A percentile compares a stretch with the other conserved stretches of the same genome.
These are phyloP conservation scores for Ctena decussata DNA, from an alignment of 2,888 invertebrate genomes.

Conservation along the genomic window DNA sequence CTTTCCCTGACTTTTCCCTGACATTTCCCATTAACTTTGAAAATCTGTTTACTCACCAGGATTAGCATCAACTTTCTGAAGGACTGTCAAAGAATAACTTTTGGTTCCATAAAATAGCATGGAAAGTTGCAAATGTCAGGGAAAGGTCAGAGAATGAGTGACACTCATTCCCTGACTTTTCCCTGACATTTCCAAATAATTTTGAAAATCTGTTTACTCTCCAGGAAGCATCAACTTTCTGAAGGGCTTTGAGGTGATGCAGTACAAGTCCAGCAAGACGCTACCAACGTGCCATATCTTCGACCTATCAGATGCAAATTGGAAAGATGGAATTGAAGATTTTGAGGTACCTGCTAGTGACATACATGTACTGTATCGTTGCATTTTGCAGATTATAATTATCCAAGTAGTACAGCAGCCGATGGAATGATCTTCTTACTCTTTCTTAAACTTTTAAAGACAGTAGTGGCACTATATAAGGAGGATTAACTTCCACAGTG, in stretches of 20 bases:
- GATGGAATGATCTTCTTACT: too few relatives aligned
- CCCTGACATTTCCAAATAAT: not conserved
- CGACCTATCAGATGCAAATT: constrained; percentile 40
- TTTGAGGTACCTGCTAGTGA: constrained; percentile 6
- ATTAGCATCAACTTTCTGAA: not conserved
- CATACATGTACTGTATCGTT: too few relatives aligned
- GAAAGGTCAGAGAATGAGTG: too few relatives aligned
- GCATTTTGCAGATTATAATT: not conserved
- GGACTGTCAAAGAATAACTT: not conserved
- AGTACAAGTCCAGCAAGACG: not conserved
- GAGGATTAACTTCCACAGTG: too few relatives aligned
- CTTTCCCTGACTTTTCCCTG: too few relatives aligned
- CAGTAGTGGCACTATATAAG: too few relatives aligned
- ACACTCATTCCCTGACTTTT: not conserved
- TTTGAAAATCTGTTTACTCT: not conserved
- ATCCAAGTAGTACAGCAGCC: too few relatives aligned
- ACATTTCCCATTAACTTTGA: too few relatives aligned
- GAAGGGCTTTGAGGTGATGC: constrained; percentile 42
- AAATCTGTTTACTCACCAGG: not conserved
- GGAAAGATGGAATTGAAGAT: constrained; percentile 12
- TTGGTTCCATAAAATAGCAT: not conserved
- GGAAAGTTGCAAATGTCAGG: too few relatives aligned
- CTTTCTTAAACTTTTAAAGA: too few relatives aligned
- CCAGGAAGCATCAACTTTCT: constrained; percentile 11
- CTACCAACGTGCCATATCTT: constrained; percentile 18